A percentile compares a stretch with the other conserved stretches of the same genome.
Conservation (phyloP, 2,888 invertebrate species). For the Philaethria dido region DNA sequence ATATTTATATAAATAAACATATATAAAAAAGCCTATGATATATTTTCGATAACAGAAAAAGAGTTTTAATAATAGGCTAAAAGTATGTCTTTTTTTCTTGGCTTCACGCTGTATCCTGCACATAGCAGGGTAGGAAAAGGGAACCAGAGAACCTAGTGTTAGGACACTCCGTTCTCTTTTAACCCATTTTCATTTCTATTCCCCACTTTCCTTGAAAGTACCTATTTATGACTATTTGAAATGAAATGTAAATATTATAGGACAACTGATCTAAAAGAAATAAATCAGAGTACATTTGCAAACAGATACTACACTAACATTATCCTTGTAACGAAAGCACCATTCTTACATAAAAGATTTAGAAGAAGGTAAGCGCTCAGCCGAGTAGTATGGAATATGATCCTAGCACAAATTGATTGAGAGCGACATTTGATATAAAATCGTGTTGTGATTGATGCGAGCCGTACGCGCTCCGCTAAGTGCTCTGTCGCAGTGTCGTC, state of each 20-base stretch:
- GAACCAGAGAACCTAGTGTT: too few relatives aligned
- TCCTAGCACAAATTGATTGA: constrained; percentile 82
- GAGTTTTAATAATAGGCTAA: too few relatives aligned
- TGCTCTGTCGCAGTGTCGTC: constrained; percentile 75
- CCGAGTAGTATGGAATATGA: constrained; percentile 73
- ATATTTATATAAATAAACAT: too few relatives aligned
- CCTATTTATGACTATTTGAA: not conserved
- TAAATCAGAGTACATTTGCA: constrained; percentile 31
- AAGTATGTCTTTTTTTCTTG: too few relatives aligned
- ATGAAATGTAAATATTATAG: not conserved
- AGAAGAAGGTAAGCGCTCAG: constrained; percentile 53
- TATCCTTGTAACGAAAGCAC: constrained; percentile 28
- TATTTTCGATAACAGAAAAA: too few relatives aligned
- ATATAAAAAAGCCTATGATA: too few relatives aligned
- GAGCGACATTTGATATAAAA: constrained; percentile 84
- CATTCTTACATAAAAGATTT: constrained; percentile 44
- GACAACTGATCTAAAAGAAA: not conserved
- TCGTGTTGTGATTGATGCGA: constrained; percentile 83
- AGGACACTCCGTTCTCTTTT: too few relatives aligned
- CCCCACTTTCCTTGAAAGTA: too few relatives aligned
- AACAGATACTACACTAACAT: constrained; percentile 17
- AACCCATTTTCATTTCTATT: too few relatives aligned
- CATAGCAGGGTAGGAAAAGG: too few relatives aligned
- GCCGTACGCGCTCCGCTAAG: constrained; percentile 75
- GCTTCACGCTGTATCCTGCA: too few relatives aligned